Evolutionary conservation across 92 coral and sea anemone genomes (phyloP).

Genomic region (Palythoa heliodiscus): DNA sequence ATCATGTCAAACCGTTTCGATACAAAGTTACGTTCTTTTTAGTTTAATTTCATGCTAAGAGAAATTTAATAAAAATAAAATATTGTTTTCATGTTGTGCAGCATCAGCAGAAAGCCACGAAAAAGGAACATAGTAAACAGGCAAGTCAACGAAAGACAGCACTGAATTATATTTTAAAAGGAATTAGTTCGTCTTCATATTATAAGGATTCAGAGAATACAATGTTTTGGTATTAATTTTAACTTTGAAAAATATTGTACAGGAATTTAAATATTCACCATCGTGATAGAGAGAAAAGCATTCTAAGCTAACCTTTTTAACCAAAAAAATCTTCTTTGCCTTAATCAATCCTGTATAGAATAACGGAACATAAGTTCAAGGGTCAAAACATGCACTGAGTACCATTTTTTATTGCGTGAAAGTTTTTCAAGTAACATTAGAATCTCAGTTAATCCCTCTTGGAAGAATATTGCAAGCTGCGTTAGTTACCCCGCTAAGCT

Average conservation of each 20-base stretch:
- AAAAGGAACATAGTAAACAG: not conserved
- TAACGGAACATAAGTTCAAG: not conserved
- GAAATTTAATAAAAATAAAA: conserved; percentile 1
- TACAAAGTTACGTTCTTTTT: not conserved
- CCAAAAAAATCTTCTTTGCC: not conserved
- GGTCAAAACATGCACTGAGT: not conserved
- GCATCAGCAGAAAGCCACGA: not conserved
- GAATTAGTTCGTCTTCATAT: not conserved
- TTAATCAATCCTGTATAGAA: not conserved
- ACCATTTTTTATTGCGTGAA: not conserved
- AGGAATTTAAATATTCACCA: not conserved
- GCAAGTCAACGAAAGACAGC: not conserved
- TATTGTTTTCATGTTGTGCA: not conserved
- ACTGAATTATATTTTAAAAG: not conserved
- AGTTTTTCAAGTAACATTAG: not conserved
- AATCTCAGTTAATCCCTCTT: conserved; percentile 1
- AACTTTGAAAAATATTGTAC: not conserved
- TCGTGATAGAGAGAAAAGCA: not conserved
- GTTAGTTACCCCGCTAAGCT: not conserved
- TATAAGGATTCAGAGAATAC: not conserved
- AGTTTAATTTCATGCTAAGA: conserved; percentile 23
- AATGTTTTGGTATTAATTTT: not conserved
- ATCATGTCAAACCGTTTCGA: not conserved
- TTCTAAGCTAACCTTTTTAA: not conserved
- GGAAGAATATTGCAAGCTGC: not conserved